These are phyloP conservation scores for Xyliphius kryptos DNA, from an alignment of 2,113 vertebrate genomes.

Conservation along the genomic window DNA sequence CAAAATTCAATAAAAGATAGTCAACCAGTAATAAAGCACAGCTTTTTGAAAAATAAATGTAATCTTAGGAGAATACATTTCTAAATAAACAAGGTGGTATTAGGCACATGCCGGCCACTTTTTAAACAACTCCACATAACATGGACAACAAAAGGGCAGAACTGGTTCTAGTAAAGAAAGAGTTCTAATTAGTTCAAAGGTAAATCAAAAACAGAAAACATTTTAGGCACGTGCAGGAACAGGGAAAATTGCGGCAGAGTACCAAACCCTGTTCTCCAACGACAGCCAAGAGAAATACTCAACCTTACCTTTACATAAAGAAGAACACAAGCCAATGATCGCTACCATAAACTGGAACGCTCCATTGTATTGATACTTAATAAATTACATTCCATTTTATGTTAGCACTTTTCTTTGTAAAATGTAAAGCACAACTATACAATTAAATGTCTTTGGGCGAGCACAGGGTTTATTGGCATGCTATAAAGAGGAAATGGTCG, in stretches of 20 bases:
- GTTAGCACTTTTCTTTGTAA: too few species aligned
- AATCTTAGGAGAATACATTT: constrained; percentile 3
- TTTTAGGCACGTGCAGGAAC: constrained; percentile 24
- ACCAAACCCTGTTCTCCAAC: constrained; percentile 29
- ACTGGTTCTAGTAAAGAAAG: neutral
- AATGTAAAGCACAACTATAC: too few species aligned
- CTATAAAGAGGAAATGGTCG: too few species aligned
- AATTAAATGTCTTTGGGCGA: too few species aligned
- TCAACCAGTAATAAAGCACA: neutral
- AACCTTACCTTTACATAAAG: too few species aligned
- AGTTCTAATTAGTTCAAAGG: constrained; percentile 6
- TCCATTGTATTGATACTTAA: too few species aligned
- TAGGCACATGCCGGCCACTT: constrained; percentile 36
- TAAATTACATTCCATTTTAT: too few species aligned
- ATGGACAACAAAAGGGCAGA: constrained; percentile 19
- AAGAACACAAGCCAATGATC: too few species aligned
- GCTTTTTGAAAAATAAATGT: neutral
- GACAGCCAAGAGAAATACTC: constrained; percentile 16
- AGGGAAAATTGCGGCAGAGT: constrained; percentile 5
- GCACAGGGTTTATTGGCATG: too few species aligned
- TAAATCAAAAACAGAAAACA: constrained; percentile 23
- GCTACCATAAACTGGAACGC: too few species aligned
- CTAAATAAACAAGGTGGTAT: constrained; percentile 9
- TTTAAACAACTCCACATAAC: constrained; percentile 16
- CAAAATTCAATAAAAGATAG: constrained; percentile 25